Evolutionary conservation across 2,888 invertebrate genomes (phyloP).

Genomic region (Aphidius colemani): DNA sequence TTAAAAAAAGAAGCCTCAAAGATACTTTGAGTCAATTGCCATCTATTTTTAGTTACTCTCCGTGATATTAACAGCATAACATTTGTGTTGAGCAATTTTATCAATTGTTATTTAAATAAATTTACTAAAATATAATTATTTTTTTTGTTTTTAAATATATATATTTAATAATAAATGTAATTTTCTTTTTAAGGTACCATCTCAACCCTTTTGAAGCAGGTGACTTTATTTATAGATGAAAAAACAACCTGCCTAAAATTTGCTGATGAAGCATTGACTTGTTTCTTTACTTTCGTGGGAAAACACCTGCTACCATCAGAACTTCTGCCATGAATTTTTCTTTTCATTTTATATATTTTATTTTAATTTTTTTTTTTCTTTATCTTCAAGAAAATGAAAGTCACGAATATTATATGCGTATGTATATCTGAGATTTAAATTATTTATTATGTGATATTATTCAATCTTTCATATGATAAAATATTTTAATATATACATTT

Average conservation of each 20-base stretch:
- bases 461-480: too few species aligned
- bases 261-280: constrained; percentile 21
- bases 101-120: too few species aligned
- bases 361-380: too few species aligned
- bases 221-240: constrained; percentile 33
- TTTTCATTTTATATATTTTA: not conserved
- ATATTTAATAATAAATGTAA: not conserved
- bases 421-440: too few species aligned
- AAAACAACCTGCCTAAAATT: constrained; percentile 23
- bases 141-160: too few species aligned
- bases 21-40: constrained; percentile 12
- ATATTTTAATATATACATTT: too few species aligned
- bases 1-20: too few species aligned
- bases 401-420: not conserved
- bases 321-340: constrained; percentile 15
- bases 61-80: too few species aligned
- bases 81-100: too few species aligned
- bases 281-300: constrained; percentile 34
- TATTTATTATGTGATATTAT: too few species aligned
- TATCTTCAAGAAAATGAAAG: not conserved
- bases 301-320: constrained; percentile 39
- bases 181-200: constrained; percentile 33
- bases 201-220: constrained; percentile 42
- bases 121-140: too few species aligned
- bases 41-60: constrained; percentile 35